Base-by-base conservation (phyloP, 1,140 invertebrate species). In the Aphaenogaster rudis region DNA sequence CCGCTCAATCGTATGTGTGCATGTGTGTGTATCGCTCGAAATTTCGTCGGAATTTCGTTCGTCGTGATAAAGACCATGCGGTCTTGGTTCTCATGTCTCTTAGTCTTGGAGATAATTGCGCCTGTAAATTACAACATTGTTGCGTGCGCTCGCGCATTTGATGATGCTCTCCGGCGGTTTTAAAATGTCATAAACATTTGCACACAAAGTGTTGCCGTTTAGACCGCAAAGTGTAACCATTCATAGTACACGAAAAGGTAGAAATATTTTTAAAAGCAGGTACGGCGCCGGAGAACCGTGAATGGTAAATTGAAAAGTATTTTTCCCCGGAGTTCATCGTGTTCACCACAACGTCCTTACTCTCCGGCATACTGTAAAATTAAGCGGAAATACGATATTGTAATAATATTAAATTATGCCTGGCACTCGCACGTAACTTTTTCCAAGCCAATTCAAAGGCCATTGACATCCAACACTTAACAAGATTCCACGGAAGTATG, bases 391-490 rank as follows among this genome's bases (percentile, higher is more conserved):
- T n/a, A n/a, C 13, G 17, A 63, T 57, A 33, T 42, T 4, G 9
- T 9, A 11, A 66, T 39, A 21, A 52, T 28, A 50, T 36, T 36
- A 39, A 64, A 64, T 79, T 50, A 66, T 39, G 63, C 48, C 28
- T 1, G 6, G 1, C 7, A 33, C 39, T 28, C 8, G n/a, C 33
- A 17, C 48, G 8, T 17, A 71, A 57, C 8, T 57, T 59, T 81
- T 45, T 59, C 21, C 50, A 6, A 45, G n/a, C 42, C 13, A 71
- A 36, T 61, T 15, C 21, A n/a, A 45, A 54, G 85, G 88, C 85
- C 88, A 81, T 69, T 88, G 88, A 67, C 86, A 67, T 64, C 61
- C 52, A 48, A 63, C 48, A 57, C 74, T 87, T 87, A 76, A 79
- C 57, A 59, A 57, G 64, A 88, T 88, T 86, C 79, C 33, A 50